Evolutionary conservation across 2,797 vertebrate species (phyloP).

Genomic region (Galagoides demidoff): DNA sequence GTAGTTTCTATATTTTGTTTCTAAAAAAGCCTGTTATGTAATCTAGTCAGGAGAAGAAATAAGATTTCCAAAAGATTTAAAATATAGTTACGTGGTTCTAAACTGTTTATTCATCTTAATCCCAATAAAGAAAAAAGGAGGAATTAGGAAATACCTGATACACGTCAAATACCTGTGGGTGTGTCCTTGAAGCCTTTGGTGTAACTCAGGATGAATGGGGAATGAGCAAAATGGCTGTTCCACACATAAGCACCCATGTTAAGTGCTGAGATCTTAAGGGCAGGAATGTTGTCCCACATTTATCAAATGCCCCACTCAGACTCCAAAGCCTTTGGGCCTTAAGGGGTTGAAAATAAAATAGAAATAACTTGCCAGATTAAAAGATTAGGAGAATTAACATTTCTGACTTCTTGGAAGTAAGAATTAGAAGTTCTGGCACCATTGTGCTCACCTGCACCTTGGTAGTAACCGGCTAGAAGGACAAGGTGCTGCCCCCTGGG

Average conservation of each 20-base stretch:
- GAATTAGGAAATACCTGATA: not conserved
- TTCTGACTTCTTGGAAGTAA: not conserved
- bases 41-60: not conserved
- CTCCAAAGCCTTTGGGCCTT: not conserved
- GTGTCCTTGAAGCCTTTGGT: not conserved
- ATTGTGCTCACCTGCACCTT: not conserved
- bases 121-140: not conserved
- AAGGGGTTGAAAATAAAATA: not conserved
- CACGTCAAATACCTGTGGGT: not conserved
- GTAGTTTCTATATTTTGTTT: not conserved
- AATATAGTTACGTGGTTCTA: not conserved
- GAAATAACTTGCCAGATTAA: not conserved
- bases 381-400: not conserved
- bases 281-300: accelerated
- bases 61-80: slow-evolving; percentile 18
- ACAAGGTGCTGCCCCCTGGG: not conserved
- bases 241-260: accelerated
- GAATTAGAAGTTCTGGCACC: not conserved
- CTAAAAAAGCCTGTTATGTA: slow-evolving; percentile 7
- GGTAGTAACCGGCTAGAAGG: not conserved
- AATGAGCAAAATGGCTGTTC: not conserved
- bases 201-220: not conserved
- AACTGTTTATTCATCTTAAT: slow-evolving; percentile 14
- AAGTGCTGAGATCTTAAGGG: not conserved
- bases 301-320: not conserved